Base-by-base conservation (phyloP, 2,113 vertebrate genomes). In the Echinops telfairi region DNA sequence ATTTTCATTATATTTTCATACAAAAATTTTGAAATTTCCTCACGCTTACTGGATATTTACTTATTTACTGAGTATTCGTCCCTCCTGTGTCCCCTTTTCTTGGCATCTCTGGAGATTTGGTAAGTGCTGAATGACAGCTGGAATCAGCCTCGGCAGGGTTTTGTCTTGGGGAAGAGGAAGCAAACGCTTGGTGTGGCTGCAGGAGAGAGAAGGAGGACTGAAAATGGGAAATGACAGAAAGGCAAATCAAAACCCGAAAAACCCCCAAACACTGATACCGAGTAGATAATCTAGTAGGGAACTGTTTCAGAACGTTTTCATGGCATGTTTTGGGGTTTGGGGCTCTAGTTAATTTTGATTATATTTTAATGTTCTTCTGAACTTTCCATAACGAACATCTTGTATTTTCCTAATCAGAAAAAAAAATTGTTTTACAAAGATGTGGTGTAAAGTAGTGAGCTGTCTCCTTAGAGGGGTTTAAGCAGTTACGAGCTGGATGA, bases 351-450 rank as follows among this genome's bases (percentile, higher is more conserved):
- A 38, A 80, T 66, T 80, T 36, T 84, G 62, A 89, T 43, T 53
- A 33, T 38, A 60, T 68, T 86, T 94, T 80, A 75, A 60, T 79
- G 83, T 36, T 58, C 47, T 80, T 89, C 70, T 86, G 2, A 90
- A 25, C 23, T 91, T 91, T 86, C 36, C 79, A 73, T 8, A 85
- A 62, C 79, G 83, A 62, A 62, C 60, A 33, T 68, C 40, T 70
- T 31, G 68, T 84, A 12, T 82, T 92, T 90, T 88, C 33, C 47
- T 88, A 71, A 88, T 77, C n/a, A 81, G 66, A 92, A 71, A 80
- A 92, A 64, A 80, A 89, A 47, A 0, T 36, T 53, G n/a, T n/a
- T 80, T 84, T 22, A 19, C 33, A 58, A 83, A 66, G 57, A 76
- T 80, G 11, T 40, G 11, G 40, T 62, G 36, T 60, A 68, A 91